phyloP scores from a whole-genome alignment of 2,888 invertebrate genomes.

The Amaurobius ferox region DNA sequence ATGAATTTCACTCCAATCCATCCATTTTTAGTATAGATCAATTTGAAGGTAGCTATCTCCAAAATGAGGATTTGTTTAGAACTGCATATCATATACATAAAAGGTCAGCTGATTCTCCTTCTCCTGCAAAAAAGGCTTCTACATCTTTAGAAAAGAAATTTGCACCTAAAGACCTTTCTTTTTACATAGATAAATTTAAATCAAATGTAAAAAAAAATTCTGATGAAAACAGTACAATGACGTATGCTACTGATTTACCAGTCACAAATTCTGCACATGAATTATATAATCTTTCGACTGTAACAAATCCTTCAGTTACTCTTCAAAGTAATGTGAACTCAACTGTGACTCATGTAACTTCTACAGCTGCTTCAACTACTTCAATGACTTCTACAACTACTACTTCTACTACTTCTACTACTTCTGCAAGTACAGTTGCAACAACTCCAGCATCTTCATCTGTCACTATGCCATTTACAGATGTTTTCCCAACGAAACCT shows the following conservation, averaged over 20 bases:
- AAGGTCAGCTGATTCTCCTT: slow-evolving; percentile 31
- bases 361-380: not conserved
- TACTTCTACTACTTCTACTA: not conserved
- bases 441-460: not conserved
- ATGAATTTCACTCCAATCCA: slow-evolving; percentile 22
- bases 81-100: slow-evolving; percentile 27
- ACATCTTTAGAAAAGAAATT: slow-evolving; percentile 29
- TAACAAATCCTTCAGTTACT: not conserved
- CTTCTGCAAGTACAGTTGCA: not conserved
- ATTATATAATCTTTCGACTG: slow-evolving; percentile 19
- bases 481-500: slow-evolving; percentile 42
- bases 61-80: slow-evolving; percentile 24
- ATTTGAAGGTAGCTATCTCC: slow-evolving; percentile 32
- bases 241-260: slow-evolving; percentile 2
- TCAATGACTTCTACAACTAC: not conserved
- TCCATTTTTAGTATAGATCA: slow-evolving; percentile 39
- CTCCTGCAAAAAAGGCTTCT: slow-evolving; percentile 35
- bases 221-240: slow-evolving; percentile 24
- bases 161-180: slow-evolving; percentile 1
- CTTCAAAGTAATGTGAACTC: too few species aligned
- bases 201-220: slow-evolving; percentile 13
- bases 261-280: not conserved
- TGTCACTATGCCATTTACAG: slow-evolving; percentile 5
- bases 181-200: slow-evolving; percentile 18
- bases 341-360: not conserved